Conservation (phyloP, 2,797 vertebrate genomes). For the Loris lydekkerianus region DNA sequence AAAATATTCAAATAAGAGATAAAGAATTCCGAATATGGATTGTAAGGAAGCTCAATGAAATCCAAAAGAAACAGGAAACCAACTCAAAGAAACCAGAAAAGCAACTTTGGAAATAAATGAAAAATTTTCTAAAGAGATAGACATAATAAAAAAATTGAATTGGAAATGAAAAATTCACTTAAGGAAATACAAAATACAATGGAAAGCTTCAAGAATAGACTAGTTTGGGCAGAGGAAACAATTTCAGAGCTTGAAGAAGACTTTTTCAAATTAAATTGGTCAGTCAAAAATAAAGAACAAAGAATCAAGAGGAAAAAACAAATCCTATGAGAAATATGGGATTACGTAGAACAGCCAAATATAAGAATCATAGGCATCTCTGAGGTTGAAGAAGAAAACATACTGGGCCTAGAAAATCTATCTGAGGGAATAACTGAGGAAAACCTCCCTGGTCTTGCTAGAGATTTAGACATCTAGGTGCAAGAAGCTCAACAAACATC, state of each 20-base stretch:
- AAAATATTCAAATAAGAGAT: too few relatives aligned
- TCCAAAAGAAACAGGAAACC: too few relatives aligned
- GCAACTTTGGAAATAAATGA: too few relatives aligned
- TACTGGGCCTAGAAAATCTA: background rate
- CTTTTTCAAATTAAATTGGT: background rate
- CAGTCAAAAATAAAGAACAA: background rate
- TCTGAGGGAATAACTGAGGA: background rate
- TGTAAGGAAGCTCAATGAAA: too few relatives aligned
- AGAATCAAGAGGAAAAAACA: background rate
- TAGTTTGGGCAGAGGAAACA: background rate
- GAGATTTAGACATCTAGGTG: background rate
- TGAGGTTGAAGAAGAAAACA: background rate
- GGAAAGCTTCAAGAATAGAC: background rate
- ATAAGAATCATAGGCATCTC: background rate
- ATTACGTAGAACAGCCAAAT: background rate
- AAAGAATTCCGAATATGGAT: too few relatives aligned
- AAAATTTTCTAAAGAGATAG: too few relatives aligned
- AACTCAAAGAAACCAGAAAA: too few relatives aligned
- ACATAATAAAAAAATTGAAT: too few relatives aligned
- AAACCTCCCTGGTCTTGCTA: background rate
- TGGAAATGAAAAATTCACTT: too few relatives aligned
- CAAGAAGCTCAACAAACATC: background rate
- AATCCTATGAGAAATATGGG: background rate
- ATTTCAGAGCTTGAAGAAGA: background rate
- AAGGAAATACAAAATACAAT: too few relatives aligned